Percentiles rank a stretch among this genome's conserved stretches.
These are phyloP conservation scores for Erannis defoliaria DNA, from an alignment of 2,888 invertebrate genomes.

Conservation along the genomic window DNA sequence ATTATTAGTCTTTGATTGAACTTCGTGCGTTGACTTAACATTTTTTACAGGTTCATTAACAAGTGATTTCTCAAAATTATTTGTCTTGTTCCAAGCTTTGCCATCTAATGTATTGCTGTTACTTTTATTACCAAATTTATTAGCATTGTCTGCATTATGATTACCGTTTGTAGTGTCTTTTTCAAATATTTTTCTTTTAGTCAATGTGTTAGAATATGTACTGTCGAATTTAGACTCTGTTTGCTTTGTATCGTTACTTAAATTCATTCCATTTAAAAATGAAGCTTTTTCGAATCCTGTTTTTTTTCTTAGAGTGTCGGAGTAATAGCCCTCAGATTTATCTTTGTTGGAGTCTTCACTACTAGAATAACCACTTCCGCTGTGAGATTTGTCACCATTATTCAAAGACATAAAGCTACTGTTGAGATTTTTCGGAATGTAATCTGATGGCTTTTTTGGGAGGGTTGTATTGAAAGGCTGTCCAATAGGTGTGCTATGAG, in stretches of 20 bases:
- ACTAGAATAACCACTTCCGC: conserved; percentile 65
- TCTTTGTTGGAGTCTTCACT: conserved; percentile 68
- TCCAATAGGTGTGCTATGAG: conserved; percentile 63
- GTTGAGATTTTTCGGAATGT: conserved; percentile 56
- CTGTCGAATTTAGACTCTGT: conserved; percentile 64
- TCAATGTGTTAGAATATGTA: conserved; percentile 71
- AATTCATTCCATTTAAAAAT: conserved; percentile 66
- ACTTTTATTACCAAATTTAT: conserved; percentile 55
- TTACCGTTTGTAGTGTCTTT: conserved; percentile 58
- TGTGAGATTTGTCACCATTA: conserved; percentile 59
- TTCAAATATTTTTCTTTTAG: conserved; percentile 76
- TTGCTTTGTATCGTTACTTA: conserved; percentile 57
- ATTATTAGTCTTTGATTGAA: conserved; percentile 54
- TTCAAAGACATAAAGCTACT: conserved; percentile 49
- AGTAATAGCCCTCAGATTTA: conserved; percentile 62
- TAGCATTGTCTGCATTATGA: conserved; percentile 47
- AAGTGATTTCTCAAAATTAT: conserved; percentile 45
- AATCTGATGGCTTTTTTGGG: conserved; percentile 59
- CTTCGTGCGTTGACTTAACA: conserved; percentile 52
- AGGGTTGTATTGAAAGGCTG: conserved; percentile 48
- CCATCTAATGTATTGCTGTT: conserved; percentile 47
- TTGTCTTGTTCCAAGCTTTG: conserved; percentile 55
- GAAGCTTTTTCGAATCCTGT: conserved; percentile 63
- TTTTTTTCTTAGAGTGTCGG: conserved; percentile 65
- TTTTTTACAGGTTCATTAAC: conserved; percentile 43